Evolutionary conservation across 2,888 invertebrate species (phyloP), one percentile per base, ranked within the genome.

Genomic region (Dermolepida albohirtum): DNA sequence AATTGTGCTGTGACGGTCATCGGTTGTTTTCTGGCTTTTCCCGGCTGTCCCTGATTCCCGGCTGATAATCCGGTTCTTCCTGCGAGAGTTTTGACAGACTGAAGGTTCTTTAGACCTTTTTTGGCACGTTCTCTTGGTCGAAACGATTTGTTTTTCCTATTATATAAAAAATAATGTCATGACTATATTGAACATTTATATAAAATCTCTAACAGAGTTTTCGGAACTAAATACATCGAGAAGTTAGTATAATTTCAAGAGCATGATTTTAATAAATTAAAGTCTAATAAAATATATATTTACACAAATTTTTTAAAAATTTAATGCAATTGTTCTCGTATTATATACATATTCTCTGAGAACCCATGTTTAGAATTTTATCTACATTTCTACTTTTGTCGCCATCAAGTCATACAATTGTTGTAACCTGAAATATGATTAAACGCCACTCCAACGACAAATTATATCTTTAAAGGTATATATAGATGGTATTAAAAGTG

Each of bases 1-100:
- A 98, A 98, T 85, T 98, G 97, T 11, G 95, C 95, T 1, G 96
- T 94, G 1, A 97, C 97, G 0, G 97, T 97, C 79, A 95, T 89
- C 10, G 95, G 94, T 78, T 95, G 94, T 82, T 95, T 95, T 68
- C 94, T 85, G 41, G 92, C 92, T 80, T 89, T 89, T 11, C 87
- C 87, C 14, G 84, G 75, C 75, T 85, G 85, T 40, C 80, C 80
- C 70, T 83, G 83, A 71, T 79, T 81, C 10, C 87, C 86, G 1
- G 87, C 85, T 70, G 88, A 87, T 67, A 88, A 86, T 52, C 88
- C 89, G 51, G 89, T 93, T 73, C 90, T 86, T 1, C 93, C 94
- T 1, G 95, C 95, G 63, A 97, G 85, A 4, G 95, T 95, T 85
- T 97, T 97, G 71, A 97, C 93, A 62, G 95, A 93, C 84, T 96